These are phyloP conservation scores for Caenorhabditis sp. DNA, from an alignment of 2,888 invertebrate genomes.

Conservation along the genomic window DNA sequence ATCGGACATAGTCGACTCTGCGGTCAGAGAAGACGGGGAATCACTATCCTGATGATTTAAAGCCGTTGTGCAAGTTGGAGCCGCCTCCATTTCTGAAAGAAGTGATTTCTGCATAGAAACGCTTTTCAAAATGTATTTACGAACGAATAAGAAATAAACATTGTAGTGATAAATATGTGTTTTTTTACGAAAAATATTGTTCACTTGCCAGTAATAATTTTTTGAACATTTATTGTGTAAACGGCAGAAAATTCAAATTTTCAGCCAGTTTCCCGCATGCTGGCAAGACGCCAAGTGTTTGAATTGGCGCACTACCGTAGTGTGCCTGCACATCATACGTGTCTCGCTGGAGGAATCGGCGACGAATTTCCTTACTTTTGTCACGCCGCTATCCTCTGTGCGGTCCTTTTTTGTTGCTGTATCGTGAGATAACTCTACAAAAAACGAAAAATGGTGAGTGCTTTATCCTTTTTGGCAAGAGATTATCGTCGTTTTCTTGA, in stretches of 20 bases:
- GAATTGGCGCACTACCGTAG: slow-evolving; percentile 59
- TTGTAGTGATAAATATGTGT: too few relatives aligned
- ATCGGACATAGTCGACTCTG: slow-evolving; percentile 24
- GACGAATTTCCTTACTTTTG: slow-evolving; percentile 46
- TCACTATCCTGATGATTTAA: slow-evolving; percentile 4
- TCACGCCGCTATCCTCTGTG: slow-evolving; percentile 63
- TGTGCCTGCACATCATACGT: slow-evolving; percentile 53
- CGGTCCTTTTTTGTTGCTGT: slow-evolving; percentile 58
- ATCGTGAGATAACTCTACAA: slow-evolving; percentile 48
- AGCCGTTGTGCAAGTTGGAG: neutral
- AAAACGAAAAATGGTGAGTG: slow-evolving; percentile 58
- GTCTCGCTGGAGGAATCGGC: slow-evolving; percentile 32
- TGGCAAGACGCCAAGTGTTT: slow-evolving; percentile 56
- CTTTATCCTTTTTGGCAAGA: neutral
- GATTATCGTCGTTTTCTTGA: neutral
- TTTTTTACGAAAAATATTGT: too few relatives aligned
- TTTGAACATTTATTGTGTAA: too few relatives aligned
- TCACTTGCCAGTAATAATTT: too few relatives aligned
- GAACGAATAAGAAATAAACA: too few relatives aligned
- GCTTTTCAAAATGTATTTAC: too few relatives aligned
- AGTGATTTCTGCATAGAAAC: neutral
- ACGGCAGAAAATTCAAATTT: too few relatives aligned
- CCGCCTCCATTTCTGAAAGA: slow-evolving; percentile 12
- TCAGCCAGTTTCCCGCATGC: too few relatives aligned
- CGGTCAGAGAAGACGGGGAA: slow-evolving; percentile 35